phyloP scores from a whole-genome alignment of 64 coral and sea anemone species.

The Dendrophyllia cribrosa region DNA sequence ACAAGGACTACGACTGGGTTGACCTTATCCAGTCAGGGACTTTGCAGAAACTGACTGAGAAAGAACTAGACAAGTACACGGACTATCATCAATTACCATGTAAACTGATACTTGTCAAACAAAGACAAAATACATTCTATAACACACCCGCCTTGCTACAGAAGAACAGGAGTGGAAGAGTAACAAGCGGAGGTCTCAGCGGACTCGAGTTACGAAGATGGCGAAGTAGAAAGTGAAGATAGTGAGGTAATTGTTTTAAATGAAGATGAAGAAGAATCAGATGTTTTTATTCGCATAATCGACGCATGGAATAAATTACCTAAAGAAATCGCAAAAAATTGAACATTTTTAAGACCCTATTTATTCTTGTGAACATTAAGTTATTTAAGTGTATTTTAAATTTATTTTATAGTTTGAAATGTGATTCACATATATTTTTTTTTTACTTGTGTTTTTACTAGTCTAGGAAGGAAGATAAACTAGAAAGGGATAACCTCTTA shows the following conservation, averaged over 20 bases:
- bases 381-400: too few species aligned
- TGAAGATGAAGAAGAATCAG: not conserved
- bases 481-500: too few species aligned
- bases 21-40: slow-evolving; percentile 18
- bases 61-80: slow-evolving; percentile 20
- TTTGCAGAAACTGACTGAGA: slow-evolving; percentile 7
- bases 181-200: not conserved
- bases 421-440: too few species aligned
- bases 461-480: too few species aligned
- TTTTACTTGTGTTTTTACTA: too few species aligned
- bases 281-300: too few species aligned
- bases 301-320: too few species aligned
- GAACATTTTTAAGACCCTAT: too few species aligned
- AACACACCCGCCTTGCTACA: slow-evolving; percentile 3
- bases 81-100: not conserved
- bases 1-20: not conserved
- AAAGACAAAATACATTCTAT: not conserved
- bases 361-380: too few species aligned
- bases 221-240: slow-evolving; percentile 3
- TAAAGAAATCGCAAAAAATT: too few species aligned
- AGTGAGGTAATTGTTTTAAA: not conserved
- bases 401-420: too few species aligned
- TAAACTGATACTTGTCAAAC: slow-evolving; percentile 15
- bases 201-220: too few species aligned
- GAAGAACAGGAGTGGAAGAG: not conserved